These are phyloP conservation scores for Poeciliopsis turrubarensis DNA, from an alignment of 2,113 vertebrate genomes.

Conservation along the genomic window DNA sequence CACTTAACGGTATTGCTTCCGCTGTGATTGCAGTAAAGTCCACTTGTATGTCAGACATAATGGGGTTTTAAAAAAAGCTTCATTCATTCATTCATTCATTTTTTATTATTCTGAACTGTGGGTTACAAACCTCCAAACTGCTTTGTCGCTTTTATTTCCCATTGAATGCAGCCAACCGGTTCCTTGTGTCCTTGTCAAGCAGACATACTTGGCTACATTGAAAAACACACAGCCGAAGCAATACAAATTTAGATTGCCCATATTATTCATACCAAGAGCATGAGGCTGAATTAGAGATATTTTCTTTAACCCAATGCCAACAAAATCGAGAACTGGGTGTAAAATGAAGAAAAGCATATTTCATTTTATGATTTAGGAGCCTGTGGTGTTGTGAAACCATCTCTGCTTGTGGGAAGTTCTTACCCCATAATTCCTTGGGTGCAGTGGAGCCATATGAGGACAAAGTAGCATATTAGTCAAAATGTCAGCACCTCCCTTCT, in stretches of 20 bases:
- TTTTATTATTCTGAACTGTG: not conserved
- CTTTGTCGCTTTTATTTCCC: constrained; percentile 20
- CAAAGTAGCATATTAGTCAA: constrained; percentile 66
- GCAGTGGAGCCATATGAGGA: constrained; percentile 22
- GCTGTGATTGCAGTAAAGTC: constrained; percentile 27
- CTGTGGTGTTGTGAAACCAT: constrained; percentile 18
- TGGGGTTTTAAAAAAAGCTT: constrained; percentile 20
- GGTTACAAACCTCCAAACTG: not conserved
- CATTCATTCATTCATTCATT: not conserved
- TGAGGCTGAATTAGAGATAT: not conserved
- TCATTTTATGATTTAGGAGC: constrained; percentile 31
- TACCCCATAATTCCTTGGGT: constrained; percentile 10
- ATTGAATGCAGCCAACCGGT: not conserved
- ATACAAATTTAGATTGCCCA: not conserved
- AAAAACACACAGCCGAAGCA: constrained; percentile 10
- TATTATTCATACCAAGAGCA: not conserved
- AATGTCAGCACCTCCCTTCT: constrained; percentile 71
- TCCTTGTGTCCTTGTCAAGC: not conserved
- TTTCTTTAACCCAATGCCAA: not conserved
- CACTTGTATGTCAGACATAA: constrained; percentile 19
- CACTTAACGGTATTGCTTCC: constrained; percentile 47
- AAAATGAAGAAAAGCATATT: constrained; percentile 50
- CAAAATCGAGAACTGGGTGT: not conserved
- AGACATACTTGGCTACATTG: not conserved
- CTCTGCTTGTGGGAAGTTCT: constrained; percentile 1